A percentile compares a stretch with the other conserved stretches of the same genome.
Evolutionary conservation across 2,888 invertebrate genomes (phyloP).

Genomic region (Hirtodrosophila cameraria): DNA sequence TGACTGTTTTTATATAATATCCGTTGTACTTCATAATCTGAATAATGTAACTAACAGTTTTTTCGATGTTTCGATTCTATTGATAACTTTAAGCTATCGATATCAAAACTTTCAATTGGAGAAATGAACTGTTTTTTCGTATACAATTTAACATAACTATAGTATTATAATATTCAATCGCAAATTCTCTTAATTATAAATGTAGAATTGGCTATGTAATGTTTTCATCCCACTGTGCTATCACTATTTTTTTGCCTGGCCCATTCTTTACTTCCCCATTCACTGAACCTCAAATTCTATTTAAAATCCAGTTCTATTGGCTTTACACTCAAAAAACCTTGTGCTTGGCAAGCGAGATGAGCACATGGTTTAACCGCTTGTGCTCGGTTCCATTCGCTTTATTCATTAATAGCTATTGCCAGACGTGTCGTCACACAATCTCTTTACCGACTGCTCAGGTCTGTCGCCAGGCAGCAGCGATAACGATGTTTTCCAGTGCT

Average conservation of each 20-base stretch:
- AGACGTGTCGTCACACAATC: slow-evolving; percentile 17
- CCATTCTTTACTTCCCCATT: background rate
- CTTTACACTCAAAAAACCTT: background rate
- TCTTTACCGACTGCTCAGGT: background rate
- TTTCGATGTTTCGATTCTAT: too few species aligned
- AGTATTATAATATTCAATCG: too few species aligned
- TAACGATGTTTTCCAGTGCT: slow-evolving; percentile 28
- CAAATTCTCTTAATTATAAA: too few species aligned
- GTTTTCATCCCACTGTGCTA: slow-evolving; percentile 21
- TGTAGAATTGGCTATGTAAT: too few species aligned
- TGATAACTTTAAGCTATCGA: too few species aligned
- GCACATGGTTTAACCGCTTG: slow-evolving; percentile 31
- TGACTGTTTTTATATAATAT: too few species aligned
- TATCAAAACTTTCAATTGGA: too few species aligned
- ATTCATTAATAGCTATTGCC: slow-evolving; percentile 6
- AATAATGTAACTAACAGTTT: too few species aligned
- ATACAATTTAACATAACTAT: too few species aligned
- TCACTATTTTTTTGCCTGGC: background rate
- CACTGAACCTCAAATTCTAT: background rate
- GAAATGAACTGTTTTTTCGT: too few species aligned
- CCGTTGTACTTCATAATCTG: too few species aligned
- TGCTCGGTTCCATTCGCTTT: slow-evolving; percentile 31
- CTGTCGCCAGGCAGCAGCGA: slow-evolving; percentile 36
- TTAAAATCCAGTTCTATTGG: slow-evolving; percentile 2
- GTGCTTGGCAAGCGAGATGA: slow-evolving; percentile 14